These are phyloP conservation scores for Halcyon smyrnensis DNA, from an alignment of 2,797 vertebrate genomes.

Conservation along the genomic window DNA sequence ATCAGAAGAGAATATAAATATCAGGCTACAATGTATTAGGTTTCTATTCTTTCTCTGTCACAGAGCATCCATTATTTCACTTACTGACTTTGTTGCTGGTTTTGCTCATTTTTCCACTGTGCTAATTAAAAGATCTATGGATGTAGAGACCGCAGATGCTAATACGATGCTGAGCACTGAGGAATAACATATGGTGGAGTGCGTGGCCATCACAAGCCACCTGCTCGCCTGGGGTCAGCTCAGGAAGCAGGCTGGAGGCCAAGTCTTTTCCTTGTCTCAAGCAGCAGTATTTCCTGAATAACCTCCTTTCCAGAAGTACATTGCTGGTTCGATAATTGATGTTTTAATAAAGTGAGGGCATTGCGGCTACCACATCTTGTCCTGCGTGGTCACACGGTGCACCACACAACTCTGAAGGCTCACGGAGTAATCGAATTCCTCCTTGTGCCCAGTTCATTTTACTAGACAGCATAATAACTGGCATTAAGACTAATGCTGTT, in stretches of 20 bases:
- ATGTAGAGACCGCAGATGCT: conserved; percentile 13
- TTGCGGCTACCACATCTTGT: not conserved
- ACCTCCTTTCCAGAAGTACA: not conserved
- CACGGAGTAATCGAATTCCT: not conserved
- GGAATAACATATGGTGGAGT: conserved; percentile 33
- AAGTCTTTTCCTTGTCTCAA: not conserved
- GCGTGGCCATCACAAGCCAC: conserved; percentile 2
- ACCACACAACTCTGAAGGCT: not conserved
- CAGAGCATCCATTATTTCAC: not conserved
- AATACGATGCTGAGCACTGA: not conserved
- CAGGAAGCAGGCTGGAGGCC: conserved; percentile 6
- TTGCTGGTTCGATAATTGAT: not conserved
- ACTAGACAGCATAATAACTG: conserved; percentile 2
- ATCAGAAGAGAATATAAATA: not conserved
- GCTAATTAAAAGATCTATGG: conserved; percentile 32
- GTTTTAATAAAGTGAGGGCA: conserved; percentile 14
- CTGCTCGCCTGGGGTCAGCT: conserved; percentile 46
- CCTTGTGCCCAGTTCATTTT: not conserved
- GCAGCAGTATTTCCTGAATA: conserved; percentile 18
- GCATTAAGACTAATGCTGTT: conserved; percentile 8
- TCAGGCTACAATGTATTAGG: not conserved
- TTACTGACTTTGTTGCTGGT: not conserved
- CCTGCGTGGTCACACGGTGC: not conserved
- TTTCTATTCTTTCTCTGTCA: not conserved
- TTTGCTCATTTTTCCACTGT: conserved; percentile 11